Percentiles rank a stretch among this genome's conserved stretches.
These are phyloP conservation scores for Ptychochromis oligacanthus DNA, from an alignment of 2,113 vertebrate species.

Conservation along the genomic window DNA sequence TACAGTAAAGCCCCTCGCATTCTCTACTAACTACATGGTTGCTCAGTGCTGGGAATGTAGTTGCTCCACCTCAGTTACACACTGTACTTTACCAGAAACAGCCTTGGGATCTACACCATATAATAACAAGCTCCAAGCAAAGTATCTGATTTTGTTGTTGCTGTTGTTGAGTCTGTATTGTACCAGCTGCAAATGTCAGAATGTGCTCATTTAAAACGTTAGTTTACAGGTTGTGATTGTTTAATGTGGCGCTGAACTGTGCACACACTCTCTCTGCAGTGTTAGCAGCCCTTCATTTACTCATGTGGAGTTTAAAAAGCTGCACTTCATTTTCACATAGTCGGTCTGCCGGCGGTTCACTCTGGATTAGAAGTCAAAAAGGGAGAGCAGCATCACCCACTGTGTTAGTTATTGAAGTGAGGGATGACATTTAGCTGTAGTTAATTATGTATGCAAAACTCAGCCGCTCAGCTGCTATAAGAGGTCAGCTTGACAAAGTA, in stretches of 20 bases:
- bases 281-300: slow-evolving; percentile 37
- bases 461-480: slow-evolving; percentile 69
- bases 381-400: slow-evolving; percentile 71
- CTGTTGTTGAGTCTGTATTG: neutral
- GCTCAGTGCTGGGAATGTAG: slow-evolving; percentile 21
- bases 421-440: slow-evolving; percentile 79
- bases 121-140: neutral
- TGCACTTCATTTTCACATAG: slow-evolving; percentile 61
- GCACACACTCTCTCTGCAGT: neutral
- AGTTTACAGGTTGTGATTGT: slow-evolving; percentile 25
- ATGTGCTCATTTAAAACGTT: slow-evolving; percentile 20
- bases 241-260: slow-evolving; percentile 50
- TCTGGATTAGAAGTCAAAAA: slow-evolving; percentile 69
- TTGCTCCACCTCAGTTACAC: slow-evolving; percentile 48
- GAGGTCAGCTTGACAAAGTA: slow-evolving; percentile 81
- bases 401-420: slow-evolving; percentile 75
- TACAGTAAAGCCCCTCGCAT: slow-evolving; percentile 33
- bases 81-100: slow-evolving; percentile 22
- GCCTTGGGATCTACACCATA: neutral
- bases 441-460: slow-evolving; percentile 84
- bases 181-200: neutral
- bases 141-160: neutral
- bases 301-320: slow-evolving; percentile 56
- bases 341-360: slow-evolving; percentile 47
- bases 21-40: slow-evolving; percentile 33